Evolutionary conservation across 1,140 invertebrate genomes (phyloP).

Genomic region (Drosophila nasuta): DNA sequence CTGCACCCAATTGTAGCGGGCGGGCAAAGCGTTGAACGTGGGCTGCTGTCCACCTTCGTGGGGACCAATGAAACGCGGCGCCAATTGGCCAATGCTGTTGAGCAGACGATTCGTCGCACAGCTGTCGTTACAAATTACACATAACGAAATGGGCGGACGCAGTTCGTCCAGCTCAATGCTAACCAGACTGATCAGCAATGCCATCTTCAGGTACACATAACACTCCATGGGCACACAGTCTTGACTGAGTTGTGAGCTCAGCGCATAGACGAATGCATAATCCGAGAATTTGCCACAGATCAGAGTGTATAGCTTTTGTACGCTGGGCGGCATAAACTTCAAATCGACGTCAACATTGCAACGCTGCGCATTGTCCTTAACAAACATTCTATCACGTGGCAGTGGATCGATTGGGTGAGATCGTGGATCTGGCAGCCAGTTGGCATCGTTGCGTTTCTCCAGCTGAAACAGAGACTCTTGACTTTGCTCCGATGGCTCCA

Average conservation of each 20-base stretch:
- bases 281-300: conserved; percentile 67
- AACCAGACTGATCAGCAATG: conserved; percentile 65
- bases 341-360: conserved; percentile 30
- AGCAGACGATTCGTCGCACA: conserved; percentile 57
- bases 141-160: conserved; percentile 66
- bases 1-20: conserved; percentile 57
- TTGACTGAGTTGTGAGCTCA: conserved; percentile 70
- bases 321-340: conserved; percentile 49
- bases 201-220: conserved; percentile 75
- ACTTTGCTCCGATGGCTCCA: neutral
- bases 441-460: no score
- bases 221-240: conserved; percentile 75
- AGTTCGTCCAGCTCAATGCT: conserved; percentile 62
- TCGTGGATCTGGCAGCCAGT: neutral
- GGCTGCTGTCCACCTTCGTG: conserved; percentile 54
- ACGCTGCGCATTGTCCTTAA: neutral
- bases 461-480: conserved; percentile 1
- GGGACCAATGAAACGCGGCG: conserved; percentile 66
- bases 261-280: conserved; percentile 71
- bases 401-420: neutral
- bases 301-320: conserved; percentile 55
- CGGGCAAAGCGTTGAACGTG: conserved; percentile 25
- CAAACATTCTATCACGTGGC: conserved; percentile 14
- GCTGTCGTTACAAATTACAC: conserved; percentile 63
- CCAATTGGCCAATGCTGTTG: conserved; percentile 64